Base-by-base conservation (phyloP, 2,797 vertebrate genomes). In the Aplochiton taeniatus region DNA sequence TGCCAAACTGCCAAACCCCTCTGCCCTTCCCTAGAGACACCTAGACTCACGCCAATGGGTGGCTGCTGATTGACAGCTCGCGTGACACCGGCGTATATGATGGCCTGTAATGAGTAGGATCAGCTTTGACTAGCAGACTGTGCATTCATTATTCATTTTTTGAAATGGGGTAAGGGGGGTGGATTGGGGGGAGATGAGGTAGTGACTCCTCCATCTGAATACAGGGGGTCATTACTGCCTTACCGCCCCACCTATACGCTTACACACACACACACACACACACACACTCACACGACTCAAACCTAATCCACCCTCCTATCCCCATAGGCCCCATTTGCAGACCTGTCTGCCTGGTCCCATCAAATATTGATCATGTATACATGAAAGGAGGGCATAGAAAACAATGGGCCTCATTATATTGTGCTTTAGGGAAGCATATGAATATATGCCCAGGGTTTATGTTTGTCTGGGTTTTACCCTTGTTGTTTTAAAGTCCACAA, bases 341-440 rank as follows among this genome's bases (percentile, higher is more conserved):
- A 73, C 68, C 70, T 65, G 58, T 80, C 75, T 59, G 65, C 77
- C 76, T 75, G 74, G 63, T 73, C 73, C 73, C 78, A 91, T 92
- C 78, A 90, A 92, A 90, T 90, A 92, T 91, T 92, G 78, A 93
- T 88, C 42, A 60, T 72, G 68, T 84, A 72, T 83, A 75, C 82
- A 86, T 90, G 81, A 90, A 89, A 87, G 81, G 71, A 81, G 83
- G 77, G 63, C 71, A 74, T 74, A 61, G 73, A 87, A 87, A 91
- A 88, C 86, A 80, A 85, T 87, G 72, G 66, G 41, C 59, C 78
- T 88, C 83, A 80, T 90, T 90, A 89, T 86, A 66, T 85, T 56
- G 50, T 68, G 74, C 80, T 74, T 73, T 52, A 50, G 56, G 20
- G 50, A 48, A 63, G 41, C 18, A 19, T 58, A 41, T 63, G 49